Evolutionary conservation across 2,113 vertebrate genomes (phyloP).

Genomic region (Pithys albifrons): DNA sequence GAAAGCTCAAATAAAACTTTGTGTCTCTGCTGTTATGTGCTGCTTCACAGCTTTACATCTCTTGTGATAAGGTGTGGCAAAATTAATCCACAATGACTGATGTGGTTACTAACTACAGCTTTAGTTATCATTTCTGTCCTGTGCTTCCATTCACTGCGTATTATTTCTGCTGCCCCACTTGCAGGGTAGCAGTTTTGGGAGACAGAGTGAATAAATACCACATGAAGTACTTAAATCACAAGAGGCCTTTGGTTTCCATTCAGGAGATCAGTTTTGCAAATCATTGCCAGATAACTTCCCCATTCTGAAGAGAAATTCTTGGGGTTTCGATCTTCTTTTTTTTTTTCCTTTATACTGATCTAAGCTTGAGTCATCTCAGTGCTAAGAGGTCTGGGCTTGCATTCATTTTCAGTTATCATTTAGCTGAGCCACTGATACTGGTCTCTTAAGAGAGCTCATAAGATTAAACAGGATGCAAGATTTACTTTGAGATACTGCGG

Average conservation of each 20-base stretch:
- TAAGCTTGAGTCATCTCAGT: not conserved
- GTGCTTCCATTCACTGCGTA: not conserved
- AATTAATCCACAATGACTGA: not conserved
- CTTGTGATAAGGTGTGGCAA: not conserved
- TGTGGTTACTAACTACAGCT: not conserved
- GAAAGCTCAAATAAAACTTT: not conserved
- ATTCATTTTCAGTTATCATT: not conserved
- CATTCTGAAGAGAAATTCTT: not conserved
- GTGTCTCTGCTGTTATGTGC: fast-evolving
- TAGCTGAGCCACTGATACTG: not conserved
- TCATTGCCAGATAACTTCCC: not conserved
- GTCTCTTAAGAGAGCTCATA: not conserved
- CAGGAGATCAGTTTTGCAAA: not conserved
- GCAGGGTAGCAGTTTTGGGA: not conserved
- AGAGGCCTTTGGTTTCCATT: not conserved
- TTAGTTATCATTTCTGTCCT: not conserved
- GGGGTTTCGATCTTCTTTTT: not conserved
- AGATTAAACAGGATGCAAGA: not conserved
- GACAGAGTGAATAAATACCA: not conserved
- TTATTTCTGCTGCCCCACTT: not conserved
- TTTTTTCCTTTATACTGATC: not conserved
- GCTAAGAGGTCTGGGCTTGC: not conserved
- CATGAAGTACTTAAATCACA: not conserved
- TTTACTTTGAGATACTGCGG: not conserved
- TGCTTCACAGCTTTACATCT: not conserved